Evolutionary conservation across 2,797 vertebrate genomes (phyloP), one percentile per base, ranked within the genome.

Genomic region (Diplodus puntazzo): DNA sequence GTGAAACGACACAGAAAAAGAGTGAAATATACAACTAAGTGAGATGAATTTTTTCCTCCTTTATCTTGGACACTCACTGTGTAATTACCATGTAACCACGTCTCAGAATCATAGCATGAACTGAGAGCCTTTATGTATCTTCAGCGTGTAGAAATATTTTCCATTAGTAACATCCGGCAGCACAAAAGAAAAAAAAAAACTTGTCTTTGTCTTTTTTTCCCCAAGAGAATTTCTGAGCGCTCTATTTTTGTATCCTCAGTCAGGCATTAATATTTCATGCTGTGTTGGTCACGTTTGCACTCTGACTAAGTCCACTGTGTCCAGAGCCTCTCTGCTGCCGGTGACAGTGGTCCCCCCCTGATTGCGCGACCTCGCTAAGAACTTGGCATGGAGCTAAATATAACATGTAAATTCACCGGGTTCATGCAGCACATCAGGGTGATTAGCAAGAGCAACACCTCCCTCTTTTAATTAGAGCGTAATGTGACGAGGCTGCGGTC

Each of bases 231-330:
- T 73, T 80, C 75, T 45, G 53, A 68, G 72, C 23, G 13, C 69
- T 91, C 88, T 93, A 91, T 94, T 93, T 94, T 88, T 85, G 62
- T 55, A 84, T 67, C 83, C 78, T 77, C 73, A 71, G 72, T 42
- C 64, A 45, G 64, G 75, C 90, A 85, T 94, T 82, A 89, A 93
- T 93, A 91, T 92, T 93, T 87, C 84, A 93, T 84, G 68, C 81
- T 75, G 57, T 68, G 84, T 88, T 80, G 74, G 75, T 85, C 80
- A 79, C 57, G 59, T 85, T 89, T 85, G 78, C 78, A 81, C 69
- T 79, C 68, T 72, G 78, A 73, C 66, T 50, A 54, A 79, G 66
- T 86, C 88, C 83, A 81, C 76, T 30, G 66, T 80, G 88, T 82
- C 83, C 87, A 80, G 77, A 77, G 21, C 58, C 65, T 81, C 67